Conservation (phyloP, 2,888 invertebrate genomes). For the Anodontia alba region DNA sequence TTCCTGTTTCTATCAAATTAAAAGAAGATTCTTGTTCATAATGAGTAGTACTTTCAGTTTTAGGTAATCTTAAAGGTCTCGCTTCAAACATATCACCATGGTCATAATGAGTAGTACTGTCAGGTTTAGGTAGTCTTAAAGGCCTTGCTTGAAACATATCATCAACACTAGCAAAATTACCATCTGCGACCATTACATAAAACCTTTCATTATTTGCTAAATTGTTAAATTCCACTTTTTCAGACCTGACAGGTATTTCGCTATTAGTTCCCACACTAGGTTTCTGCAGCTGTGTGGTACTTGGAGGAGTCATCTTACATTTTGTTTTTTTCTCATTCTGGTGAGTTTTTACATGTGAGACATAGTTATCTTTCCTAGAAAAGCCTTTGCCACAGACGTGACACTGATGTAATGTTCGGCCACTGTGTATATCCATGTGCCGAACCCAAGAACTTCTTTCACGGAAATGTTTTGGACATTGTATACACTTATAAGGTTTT, state of each 20-base stretch:
- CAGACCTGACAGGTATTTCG: no score
- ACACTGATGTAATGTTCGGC: neutral
- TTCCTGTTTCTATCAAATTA: neutral
- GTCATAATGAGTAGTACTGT: no score
- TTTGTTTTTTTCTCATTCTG: neutral
- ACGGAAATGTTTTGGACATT: neutral
- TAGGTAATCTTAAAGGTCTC: no score
- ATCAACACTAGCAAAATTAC: neutral
- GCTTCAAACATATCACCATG: no score
- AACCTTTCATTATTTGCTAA: neutral
- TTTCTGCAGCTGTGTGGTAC: no score
- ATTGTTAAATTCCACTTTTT: no score
- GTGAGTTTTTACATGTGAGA: neutral
- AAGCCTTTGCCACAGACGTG: neutral
- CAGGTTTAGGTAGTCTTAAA: neutral
- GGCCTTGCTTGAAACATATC: neutral
- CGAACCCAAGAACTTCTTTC: slow-evolving; percentile 1
- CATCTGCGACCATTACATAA: neutral
- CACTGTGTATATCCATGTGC: neutral
- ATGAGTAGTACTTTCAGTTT: neutral
- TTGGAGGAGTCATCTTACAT: neutral
- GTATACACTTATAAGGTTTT: neutral
- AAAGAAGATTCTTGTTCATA: neutral
- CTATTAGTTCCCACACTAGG: no score
- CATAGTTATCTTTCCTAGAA: slow-evolving; percentile 9